Base-by-base conservation (phyloP, 2,888 invertebrate genomes). In the Gymnoscelis rufifasciata region DNA sequence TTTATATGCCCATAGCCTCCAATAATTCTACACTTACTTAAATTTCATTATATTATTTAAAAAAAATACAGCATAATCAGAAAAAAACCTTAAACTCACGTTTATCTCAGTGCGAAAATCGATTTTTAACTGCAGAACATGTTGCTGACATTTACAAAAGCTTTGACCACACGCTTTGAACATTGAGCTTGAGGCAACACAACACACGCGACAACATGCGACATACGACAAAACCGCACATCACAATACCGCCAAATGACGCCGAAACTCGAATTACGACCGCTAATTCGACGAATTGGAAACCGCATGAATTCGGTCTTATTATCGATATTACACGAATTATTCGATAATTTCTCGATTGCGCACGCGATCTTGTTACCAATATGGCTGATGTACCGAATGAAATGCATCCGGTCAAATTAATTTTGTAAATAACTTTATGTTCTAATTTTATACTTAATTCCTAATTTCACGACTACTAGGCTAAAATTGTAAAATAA, bases 211-310 rank as follows among this genome's bases (percentile, higher is more conserved):
- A 64, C 68, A 64, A 51, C 60, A 62, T 54, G 66, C 51, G 57
- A 55, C 57, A 60, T 60, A 53, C 54, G 60, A 47, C 50, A 42
- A 47, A 59, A 71, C 68, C 67, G 57, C 70, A 71, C 56, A 59
- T 59, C 56, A 66, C 64, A 71, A 69, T 70, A 52, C 52, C 46
- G 30, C 60, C 71, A 70, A 66, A 71, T 74, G 71, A 58, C 68
- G 58, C 19, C 47, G 50, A 53, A 56, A 47, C 51, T 43, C 45
- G 49, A 58, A 60, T 44, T 44, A 55, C 67, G 55, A 82, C 83
- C 81, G 59, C 79, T 78, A 83, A 84, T 81, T 74, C n/a, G n/a
- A 69, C 59, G 55, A 61, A 72, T 68, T 55, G 55, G 59, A 65
- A 73, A 77, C 78, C 78, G 57, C 78, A 75, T 61, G 62, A 71